Base-by-base conservation (phyloP, 2,797 vertebrate species). In the Merluccius polli region DNA sequence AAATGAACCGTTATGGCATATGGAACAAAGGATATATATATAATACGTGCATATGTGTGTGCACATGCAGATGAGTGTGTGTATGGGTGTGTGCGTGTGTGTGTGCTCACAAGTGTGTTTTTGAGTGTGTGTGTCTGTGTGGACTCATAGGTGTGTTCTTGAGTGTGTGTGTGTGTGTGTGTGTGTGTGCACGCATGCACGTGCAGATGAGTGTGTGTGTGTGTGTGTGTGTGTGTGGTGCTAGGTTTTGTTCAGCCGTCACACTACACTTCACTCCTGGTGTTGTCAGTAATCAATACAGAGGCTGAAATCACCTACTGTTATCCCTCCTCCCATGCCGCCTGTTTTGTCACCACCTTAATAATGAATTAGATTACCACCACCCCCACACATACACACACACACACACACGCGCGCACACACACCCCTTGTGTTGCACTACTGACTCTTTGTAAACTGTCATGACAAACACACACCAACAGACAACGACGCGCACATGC, bases 271-370 rank as follows among this genome's bases (percentile, higher is more conserved):
- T 95, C 93, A 94, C 95, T 96, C 95, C 95, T 95, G 95, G 94
- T 96, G 96, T 96, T 95, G 94, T 94, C 93, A 94, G 97, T 97
- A 98, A 98, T 98, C 96, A 96, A 98, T 97, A 98, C 92, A 93
- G 94, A 32, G 94, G 88, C 94, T 95, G 95, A 95, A 96, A 96
- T 97, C 96, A 96, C 95, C 97, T 95, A 94, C 94, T 91, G 93
- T 94, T 95, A 93, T 94, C 95, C 93, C 92, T 94, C 59, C 94
- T 95, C 94, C 92, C 94, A 94, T 95, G 93, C 95, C 94, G 95
- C 93, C 95, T 97, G 94, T 97, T 98, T 98, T 98, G 97, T 98
- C 95, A 94, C 92, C 86, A 94, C 94, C 95, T 98, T 94, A 98
- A 98, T 98, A 97, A 98, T 98, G 93, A 94, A 98, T 96, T 86